phyloP scores from a whole-genome alignment of 1,140 invertebrate species.

The Metaphire vulgaris region DNA sequence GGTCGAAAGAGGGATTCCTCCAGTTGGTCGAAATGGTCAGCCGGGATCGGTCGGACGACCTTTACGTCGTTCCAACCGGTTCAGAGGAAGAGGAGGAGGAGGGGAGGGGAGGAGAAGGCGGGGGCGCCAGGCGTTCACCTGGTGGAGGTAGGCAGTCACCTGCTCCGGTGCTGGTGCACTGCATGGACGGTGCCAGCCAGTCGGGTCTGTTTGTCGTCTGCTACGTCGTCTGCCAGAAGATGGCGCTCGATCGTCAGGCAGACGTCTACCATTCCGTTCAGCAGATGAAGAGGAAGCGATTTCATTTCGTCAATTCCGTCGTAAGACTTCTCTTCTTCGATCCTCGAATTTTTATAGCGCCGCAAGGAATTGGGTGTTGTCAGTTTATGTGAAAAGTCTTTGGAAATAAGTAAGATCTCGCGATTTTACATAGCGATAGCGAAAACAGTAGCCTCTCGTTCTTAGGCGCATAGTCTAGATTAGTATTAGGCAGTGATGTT shows the following conservation, averaged over 20 bases:
- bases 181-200: constrained; percentile 45
- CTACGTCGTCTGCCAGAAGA: constrained; percentile 40
- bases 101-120: too few species aligned
- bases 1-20: constrained; percentile 42
- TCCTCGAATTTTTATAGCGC: background rate
- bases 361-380: too few species aligned
- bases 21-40: constrained; percentile 32
- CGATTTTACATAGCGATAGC: too few species aligned
- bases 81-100: background rate
- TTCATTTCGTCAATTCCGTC: constrained; percentile 42
- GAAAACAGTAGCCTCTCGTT: too few species aligned
- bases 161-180: constrained; percentile 24
- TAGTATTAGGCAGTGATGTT: too few species aligned
- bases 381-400: too few species aligned
- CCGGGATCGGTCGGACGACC: too few species aligned
- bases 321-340: constrained; percentile 34
- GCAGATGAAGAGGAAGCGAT: constrained; percentile 42
- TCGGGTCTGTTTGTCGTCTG: constrained; percentile 43
- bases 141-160: background rate
- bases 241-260: constrained; percentile 39
- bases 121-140: too few species aligned
- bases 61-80: background rate
- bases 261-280: constrained; percentile 49
- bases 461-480: too few species aligned
- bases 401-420: too few species aligned